Evolutionary conservation across 1,140 invertebrate genomes (phyloP), one percentile per base, ranked within the genome.

Genomic region (Armadillidium nasatum): DNA sequence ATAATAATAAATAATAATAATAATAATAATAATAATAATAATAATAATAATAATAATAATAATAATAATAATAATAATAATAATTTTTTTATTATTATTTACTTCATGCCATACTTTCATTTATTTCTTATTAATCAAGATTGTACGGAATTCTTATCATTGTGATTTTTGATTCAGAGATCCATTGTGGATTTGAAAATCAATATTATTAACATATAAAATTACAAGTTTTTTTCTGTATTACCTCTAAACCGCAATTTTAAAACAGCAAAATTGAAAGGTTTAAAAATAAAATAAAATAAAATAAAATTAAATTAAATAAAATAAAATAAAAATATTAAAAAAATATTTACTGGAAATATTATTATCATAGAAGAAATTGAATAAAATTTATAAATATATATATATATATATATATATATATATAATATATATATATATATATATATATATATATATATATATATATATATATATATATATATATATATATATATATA

Each of bases 391-490:
- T n/a, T 60, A 60, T 60, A 60, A 3, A 21, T 60, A 60, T 60
- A 60, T 60, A 21, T 60, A 60, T 60, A 60, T 60, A 21, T 60
- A 60, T 60, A 60, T 60, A 21, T 60, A 60, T 60, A 60, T 60
- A 21, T 60, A 60, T 60, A 60, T 60, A 21, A 3, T 60, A 21
- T 60, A 21, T 60, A 21, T 60, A 60, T 60, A 60, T 60, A 60
- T 60, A 60, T 60, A 21, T 60, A 60, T 60, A 60, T 60, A 60
- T 60, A 60, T 60, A 60, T 60, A 60, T 21, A 60, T 21, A 60
- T 21, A 60, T 60, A 60, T 60, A 60, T 60, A 60, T 60, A 60
- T 60, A 60, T 60, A 60, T 60, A 60, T 60, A 60, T 60, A 60
- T 60, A 60, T 60, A 60, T 60, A 60, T 60, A 60, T 60, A 21